These are phyloP conservation scores for Eilema caniola DNA, from an alignment of 2,888 invertebrate species.

Conservation along the genomic window DNA sequence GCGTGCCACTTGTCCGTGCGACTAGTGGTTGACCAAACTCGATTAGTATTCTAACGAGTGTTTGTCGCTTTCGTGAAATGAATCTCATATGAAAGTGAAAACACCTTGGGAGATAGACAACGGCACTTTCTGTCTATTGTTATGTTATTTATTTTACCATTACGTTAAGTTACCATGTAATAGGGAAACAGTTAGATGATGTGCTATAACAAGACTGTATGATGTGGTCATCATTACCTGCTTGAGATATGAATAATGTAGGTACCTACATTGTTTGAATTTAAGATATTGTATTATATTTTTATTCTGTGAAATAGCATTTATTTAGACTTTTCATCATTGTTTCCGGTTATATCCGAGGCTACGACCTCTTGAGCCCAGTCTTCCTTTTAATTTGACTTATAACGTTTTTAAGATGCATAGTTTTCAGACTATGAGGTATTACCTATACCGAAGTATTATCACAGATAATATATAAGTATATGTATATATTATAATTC, in stretches of 20 bases:
- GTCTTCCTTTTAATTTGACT: too few relatives aligned
- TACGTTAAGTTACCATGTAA: slow-evolving; percentile 45
- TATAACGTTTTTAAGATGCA: too few relatives aligned
- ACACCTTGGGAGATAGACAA: slow-evolving; percentile 51
- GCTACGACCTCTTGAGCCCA: too few relatives aligned
- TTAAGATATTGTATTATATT: neutral
- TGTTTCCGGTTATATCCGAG: too few relatives aligned
- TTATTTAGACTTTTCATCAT: too few relatives aligned
- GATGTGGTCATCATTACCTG: slow-evolving; percentile 6
- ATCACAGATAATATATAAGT: too few relatives aligned
- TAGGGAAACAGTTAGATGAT: slow-evolving; percentile 18
- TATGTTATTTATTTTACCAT: slow-evolving; percentile 43
- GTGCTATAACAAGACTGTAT: neutral
- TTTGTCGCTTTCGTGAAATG: slow-evolving; percentile 62
- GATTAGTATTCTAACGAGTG: slow-evolving; percentile 61
- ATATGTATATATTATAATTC: too few relatives aligned
- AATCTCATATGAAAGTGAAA: slow-evolving; percentile 74
- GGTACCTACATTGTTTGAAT: neutral
- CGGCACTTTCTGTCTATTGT: slow-evolving; percentile 64
- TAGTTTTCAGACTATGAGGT: too few relatives aligned
- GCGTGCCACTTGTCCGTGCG: slow-evolving; percentile 13
- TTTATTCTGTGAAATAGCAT: too few relatives aligned
- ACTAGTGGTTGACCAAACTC: slow-evolving; percentile 35
- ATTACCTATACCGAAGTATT: too few relatives aligned
- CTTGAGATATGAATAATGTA: neutral